These are phyloP conservation scores for Mycetomoellerius zeteki DNA, from an alignment of 1,140 invertebrate species.

Conservation along the genomic window DNA sequence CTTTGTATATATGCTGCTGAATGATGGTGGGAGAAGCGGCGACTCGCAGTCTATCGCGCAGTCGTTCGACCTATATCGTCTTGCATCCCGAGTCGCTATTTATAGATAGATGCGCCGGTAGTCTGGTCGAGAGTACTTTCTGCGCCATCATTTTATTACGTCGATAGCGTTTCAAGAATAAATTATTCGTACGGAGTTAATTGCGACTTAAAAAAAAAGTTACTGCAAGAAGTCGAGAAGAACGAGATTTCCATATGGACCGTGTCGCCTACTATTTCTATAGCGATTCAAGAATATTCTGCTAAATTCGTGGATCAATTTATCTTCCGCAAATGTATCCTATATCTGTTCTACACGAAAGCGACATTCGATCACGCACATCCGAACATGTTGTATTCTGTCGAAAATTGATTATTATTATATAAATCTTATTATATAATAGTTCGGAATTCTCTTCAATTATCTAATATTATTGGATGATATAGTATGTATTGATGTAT, in stretches of 20 bases:
- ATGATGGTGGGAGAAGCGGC: slow-evolving; percentile 28
- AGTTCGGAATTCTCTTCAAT: slow-evolving; percentile 13
- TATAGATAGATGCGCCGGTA: slow-evolving; percentile 47
- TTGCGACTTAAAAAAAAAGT: neutral
- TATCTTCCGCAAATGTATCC: neutral
- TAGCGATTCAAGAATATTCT: neutral
- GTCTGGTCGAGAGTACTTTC: slow-evolving; percentile 34
- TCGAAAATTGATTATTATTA: neutral
- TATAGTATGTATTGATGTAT: neutral
- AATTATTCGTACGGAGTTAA: slow-evolving; percentile 24
- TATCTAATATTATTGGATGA: slow-evolving; percentile 16
- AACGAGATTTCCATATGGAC: neutral
- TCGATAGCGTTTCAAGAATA: neutral
- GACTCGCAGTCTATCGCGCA: slow-evolving; percentile 57
- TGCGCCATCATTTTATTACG: slow-evolving; percentile 31
- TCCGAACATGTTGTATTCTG: neutral
- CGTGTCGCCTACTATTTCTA: neutral
- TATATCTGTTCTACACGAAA: neutral
- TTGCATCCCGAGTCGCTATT: slow-evolving; percentile 52
- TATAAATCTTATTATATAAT: too few relatives aligned
- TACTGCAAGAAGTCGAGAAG: neutral
- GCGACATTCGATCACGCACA: neutral
- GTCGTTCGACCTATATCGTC: slow-evolving; percentile 52
- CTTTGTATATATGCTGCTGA: slow-evolving; percentile 18
- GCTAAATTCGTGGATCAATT: neutral